Evolutionary conservation across 1,140 invertebrate species (phyloP), one percentile per base, ranked within the genome.

Genomic region (Nymphalis io): DNA sequence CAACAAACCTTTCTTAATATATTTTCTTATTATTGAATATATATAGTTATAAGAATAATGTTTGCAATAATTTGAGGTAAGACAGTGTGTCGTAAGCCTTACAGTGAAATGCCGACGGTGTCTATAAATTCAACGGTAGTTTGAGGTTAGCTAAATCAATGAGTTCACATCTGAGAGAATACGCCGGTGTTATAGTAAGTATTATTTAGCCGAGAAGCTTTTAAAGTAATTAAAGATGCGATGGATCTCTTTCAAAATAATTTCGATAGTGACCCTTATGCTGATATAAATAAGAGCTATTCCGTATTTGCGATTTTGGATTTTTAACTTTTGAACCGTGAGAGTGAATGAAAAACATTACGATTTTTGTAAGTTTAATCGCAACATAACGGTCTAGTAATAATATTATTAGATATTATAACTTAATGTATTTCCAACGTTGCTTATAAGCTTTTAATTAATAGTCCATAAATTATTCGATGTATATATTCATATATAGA

Each of bases 71-170:
- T 20, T 21, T 18, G 4, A 51, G 1, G 3, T 10, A 51, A 51
- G 18, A 16, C 10, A 20, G 16, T 51, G 46, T 51, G 46, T 21
- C 10, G n/a, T 20, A 21, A 51, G 16, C 46, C n/a, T 51, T 51
- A 51, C 11, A 48, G 16, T 48, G 44, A 48, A 48, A 48, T 48
- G 44, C 44, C 44, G 27, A 33, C 27, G 20, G 46, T 51, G 46
- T 21, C 18, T 16, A 51, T 16, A n/a, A 46, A 46, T 51, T 51
- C 46, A 51, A 51, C 46, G 46, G 46, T 51, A 51, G 46, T 51
- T 51, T 51, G 46, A 51, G 46, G 46, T 51, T 51, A 51, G 46
- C 46, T 51, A 51, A 51, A 51, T 51, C 46, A 51, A 51, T 51
- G 46, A 51, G 46, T 51, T 51, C 46, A 20, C 44, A 46, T 46